These are phyloP conservation scores for Lucinisca nassula DNA, from an alignment of 2,888 invertebrate species.

Conservation along the genomic window DNA sequence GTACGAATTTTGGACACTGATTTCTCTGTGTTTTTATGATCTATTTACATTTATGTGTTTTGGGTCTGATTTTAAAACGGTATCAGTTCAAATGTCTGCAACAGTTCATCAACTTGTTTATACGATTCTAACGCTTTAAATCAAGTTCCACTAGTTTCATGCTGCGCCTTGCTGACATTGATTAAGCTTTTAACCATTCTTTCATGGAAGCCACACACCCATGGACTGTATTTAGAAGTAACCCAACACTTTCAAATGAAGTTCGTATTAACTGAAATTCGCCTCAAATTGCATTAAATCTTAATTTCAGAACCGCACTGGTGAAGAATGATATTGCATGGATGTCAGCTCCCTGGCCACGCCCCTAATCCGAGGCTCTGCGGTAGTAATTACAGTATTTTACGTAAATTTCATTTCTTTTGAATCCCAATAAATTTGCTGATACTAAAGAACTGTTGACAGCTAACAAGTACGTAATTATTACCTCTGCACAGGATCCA, in stretches of 20 bases:
- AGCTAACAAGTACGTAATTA: slow-evolving; percentile 74
- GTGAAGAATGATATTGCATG: slow-evolving; percentile 15
- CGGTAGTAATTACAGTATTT: slow-evolving; percentile 68
- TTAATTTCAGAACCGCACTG: slow-evolving; percentile 5
- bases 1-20: too few species aligned
- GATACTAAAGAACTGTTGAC: slow-evolving; percentile 64
- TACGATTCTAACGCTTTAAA: not conserved
- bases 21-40: too few species aligned
- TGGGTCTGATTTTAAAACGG: too few species aligned
- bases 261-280: slow-evolving; percentile 3
- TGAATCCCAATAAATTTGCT: slow-evolving; percentile 71
- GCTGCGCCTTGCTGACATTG: not conserved
- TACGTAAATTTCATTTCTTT: slow-evolving; percentile 73
- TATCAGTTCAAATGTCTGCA: not conserved
- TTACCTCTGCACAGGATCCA: slow-evolving; percentile 62
- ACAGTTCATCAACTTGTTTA: not conserved
- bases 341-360: slow-evolving; percentile 50
- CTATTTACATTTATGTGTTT: too few species aligned
- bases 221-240: not conserved
- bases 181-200: slow-evolving; percentile 11
- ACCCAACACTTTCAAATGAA: slow-evolving; percentile 8
- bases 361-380: slow-evolving; percentile 45
- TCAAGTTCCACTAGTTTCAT: not conserved
- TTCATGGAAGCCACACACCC: not conserved
- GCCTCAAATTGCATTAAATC: slow-evolving; percentile 12